Conservation (phyloP, 2,797 vertebrate species). For the Babyrousa celebensis region DNA sequence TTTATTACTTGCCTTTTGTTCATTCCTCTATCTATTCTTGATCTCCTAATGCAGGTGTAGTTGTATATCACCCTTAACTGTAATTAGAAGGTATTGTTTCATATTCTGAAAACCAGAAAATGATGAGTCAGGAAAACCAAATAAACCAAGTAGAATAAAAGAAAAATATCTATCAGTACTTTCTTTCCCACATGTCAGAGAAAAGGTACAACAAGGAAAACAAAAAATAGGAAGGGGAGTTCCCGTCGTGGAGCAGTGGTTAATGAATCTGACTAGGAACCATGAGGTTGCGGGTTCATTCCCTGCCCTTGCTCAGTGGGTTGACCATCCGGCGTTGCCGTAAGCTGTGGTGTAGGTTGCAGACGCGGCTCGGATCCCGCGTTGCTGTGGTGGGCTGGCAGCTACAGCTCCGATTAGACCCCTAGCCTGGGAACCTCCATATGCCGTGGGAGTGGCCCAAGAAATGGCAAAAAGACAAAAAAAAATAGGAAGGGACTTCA, state of each 20-base stretch:
- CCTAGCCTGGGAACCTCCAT: too few relatives aligned
- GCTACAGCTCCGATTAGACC: too few relatives aligned
- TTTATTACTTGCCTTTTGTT: conserved; percentile 30
- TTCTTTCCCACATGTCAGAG: not conserved
- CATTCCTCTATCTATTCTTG: not conserved
- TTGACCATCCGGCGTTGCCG: too few relatives aligned
- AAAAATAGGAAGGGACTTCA: not conserved
- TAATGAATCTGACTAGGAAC: too few relatives aligned
- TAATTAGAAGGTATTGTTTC: not conserved
- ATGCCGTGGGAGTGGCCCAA: too few relatives aligned
- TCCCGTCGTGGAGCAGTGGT: too few relatives aligned
- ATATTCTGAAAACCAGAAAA: conserved; percentile 42
- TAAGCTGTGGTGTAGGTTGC: too few relatives aligned
- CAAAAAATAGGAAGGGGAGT: not conserved
- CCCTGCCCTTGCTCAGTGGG: too few relatives aligned
- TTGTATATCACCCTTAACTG: not conserved
- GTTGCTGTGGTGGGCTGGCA: too few relatives aligned
- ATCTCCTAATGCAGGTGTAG: not conserved
- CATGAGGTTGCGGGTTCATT: too few relatives aligned
- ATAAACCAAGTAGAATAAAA: conserved; percentile 13
- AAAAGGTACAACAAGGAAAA: not conserved
- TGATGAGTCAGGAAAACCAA: conserved; percentile 10
- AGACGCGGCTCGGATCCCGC: too few relatives aligned
- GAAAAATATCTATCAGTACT: not conserved
- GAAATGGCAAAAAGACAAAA: not conserved